Evolutionary conservation across 2,113 vertebrate species (phyloP), one percentile per base, ranked within the genome.

Genomic region (Neofelis nebulosa): DNA sequence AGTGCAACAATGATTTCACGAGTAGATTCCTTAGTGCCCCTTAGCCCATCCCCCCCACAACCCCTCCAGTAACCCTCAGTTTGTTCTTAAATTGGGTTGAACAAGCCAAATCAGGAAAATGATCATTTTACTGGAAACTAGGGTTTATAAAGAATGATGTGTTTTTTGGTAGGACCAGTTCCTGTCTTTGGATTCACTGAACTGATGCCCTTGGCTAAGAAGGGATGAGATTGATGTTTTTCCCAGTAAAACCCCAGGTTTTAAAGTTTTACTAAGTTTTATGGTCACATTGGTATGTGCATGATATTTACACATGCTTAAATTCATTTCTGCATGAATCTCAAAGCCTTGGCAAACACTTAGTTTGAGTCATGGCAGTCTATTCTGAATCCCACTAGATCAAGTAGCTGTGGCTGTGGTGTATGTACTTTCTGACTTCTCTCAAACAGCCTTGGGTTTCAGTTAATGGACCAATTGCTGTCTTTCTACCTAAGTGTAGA

Each of bases 201-300:
- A 45, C 45, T 45, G 45, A 45, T 45, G 7, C n/a, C 36, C 0
- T 85, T 2, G 48, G 2, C 8, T 85, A 63, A 23, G 45, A 15
- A 82, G 48, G 68, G 41, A 84, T 36, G 48, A 84, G 5, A 31
- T 79, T 74, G 89, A 66, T n/a, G 11, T 61, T 74, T 91, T 96
- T 87, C 66, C 19, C 73, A 78, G 29, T 82, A 92, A 94, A 94
- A 80, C 95, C 25, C 71, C 57, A 79, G 61, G 80, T 94, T 92
- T 89, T 79, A 91, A 31, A 48, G 63, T 55, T 93, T 89, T 55
- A 23, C 61, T 5, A 33, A 38, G 19, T 85, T 95, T 95, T 33
- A 27, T 87, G 48, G 16, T 52, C 14, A 50, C 41, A 45, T 31
- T 68, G 36, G 4, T 82, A 14, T 79, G 18, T 65, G 23, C 4